Evolutionary conservation across 2,113 vertebrate genomes (phyloP).

Genomic region (Eudorcas thomsonii): DNA sequence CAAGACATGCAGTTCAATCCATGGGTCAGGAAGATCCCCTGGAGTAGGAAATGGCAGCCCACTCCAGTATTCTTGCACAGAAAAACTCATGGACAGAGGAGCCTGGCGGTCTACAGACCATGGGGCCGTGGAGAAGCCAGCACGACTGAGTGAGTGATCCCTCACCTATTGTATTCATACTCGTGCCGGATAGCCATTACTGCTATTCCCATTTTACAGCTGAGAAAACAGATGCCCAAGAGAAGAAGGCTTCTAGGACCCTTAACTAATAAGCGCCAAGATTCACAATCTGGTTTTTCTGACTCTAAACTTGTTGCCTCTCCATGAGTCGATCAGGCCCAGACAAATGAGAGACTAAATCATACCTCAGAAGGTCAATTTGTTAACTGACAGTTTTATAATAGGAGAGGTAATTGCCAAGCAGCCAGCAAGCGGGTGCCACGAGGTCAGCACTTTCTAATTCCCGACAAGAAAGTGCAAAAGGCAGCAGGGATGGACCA

Average conservation of each 20-base stretch:
- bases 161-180: neutral
- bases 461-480: neutral
- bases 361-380: conserved; percentile 53
- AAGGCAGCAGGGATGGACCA: neutral
- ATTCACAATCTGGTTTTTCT: conserved; percentile 34
- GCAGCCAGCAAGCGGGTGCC: neutral
- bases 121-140: rapidly evolving
- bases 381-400: conserved; percentile 68
- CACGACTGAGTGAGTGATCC: neutral
- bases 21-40: neutral
- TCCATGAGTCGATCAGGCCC: conserved; percentile 18
- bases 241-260: neutral
- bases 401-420: conserved; percentile 50
- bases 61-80: neutral
- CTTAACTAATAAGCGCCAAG: neutral
- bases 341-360: conserved; percentile 34
- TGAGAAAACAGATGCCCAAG: neutral
- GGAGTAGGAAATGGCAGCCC: neutral
- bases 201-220: neutral
- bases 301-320: conserved; percentile 28
- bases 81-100: neutral
- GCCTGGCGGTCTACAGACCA: neutral
- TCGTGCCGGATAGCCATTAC: neutral
- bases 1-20: neutral
- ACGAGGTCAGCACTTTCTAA: neutral